phyloP scores from a whole-genome alignment of 2,888 invertebrate genomes.

The Drosophila mayaguana region DNA sequence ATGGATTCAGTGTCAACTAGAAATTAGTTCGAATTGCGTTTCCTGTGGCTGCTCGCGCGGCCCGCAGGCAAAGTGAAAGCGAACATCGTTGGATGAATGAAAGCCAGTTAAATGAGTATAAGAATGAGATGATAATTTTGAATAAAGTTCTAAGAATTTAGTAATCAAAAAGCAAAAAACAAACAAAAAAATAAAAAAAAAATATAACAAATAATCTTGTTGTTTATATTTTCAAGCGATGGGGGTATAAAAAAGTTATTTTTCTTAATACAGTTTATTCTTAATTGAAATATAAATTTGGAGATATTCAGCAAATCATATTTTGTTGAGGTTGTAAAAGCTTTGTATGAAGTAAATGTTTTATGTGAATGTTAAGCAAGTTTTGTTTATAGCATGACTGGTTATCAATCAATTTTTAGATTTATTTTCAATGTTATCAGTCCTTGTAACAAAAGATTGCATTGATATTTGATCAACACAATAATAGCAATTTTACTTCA shows the following conservation, averaged over 20 bases:
- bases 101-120: conserved; percentile 60
- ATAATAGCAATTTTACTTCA: background rate
- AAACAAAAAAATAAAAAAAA: conserved; percentile 69
- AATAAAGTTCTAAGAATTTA: conserved; percentile 83
- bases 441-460: too few species aligned
- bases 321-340: background rate
- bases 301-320: background rate
- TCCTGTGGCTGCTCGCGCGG: conserved; percentile 7
- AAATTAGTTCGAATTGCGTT: conserved; percentile 36
- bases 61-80: conserved; percentile 4
- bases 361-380: background rate
- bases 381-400: background rate
- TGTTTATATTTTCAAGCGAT: background rate
- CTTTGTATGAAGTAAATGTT: too few species aligned
- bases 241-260: background rate
- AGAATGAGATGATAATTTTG: conserved; percentile 76
- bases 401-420: background rate
- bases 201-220: conserved; percentile 38
- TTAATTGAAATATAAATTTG: background rate
- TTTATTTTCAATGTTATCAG: background rate
- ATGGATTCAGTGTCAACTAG: conserved; percentile 45
- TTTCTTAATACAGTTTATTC: background rate
- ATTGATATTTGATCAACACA: background rate
- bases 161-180: conserved; percentile 76
- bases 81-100: conserved; percentile 34